Base-by-base conservation (phyloP, 2,113 vertebrate species). In the Trichechus manatus region DNA sequence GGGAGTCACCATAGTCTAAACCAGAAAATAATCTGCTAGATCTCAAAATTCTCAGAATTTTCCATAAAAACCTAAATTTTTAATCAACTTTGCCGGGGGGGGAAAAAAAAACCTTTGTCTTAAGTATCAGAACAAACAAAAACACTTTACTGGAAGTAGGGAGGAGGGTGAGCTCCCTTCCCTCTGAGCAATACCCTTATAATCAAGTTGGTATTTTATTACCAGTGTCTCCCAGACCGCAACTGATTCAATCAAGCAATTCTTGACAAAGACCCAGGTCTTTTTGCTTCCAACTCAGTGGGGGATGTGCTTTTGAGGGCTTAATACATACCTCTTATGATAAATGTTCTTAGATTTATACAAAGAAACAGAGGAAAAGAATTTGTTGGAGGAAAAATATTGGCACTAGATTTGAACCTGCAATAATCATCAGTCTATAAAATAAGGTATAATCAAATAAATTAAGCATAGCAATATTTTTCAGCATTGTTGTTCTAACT, bases 391-490 rank as follows among this genome's bases (percentile, higher is more conserved):
- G 8, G 2, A 23, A 53, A 89, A 70, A 63, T 92, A 5, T 29
- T 77, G 44, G 9, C 79, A 50, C 39, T 81, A 36, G 44, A 90
- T 92, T 94, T 81, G 64, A 96, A 96, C 42, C 23, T 75, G 61
- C 2, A 47, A 0, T 82, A 68, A 75, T 78, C 68, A 83, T 50
- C 36, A 81, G 33, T 74, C 75, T 90, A 68, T 90, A 80, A 94
- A 96, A 23, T 33, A 93, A 87, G 8, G 25, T 87, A 42, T 42
- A 94, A 96, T 92, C 56, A 98, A 92, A 82, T 79, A 96, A 96
- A 97, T 78, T 7, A 94, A 68, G 85, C 4, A 14, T 33, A 85
- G 53, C 15, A 93, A 93, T 91, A 96, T 93, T 98, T 97, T 97
- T 95, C 23, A 80, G 42, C 63, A 78, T 94, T 84, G 36, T 39